Evolutionary conservation across 2,888 invertebrate species (phyloP), one percentile per base, ranked within the genome.

Genomic region (Dinocampus coccinellae): DNA sequence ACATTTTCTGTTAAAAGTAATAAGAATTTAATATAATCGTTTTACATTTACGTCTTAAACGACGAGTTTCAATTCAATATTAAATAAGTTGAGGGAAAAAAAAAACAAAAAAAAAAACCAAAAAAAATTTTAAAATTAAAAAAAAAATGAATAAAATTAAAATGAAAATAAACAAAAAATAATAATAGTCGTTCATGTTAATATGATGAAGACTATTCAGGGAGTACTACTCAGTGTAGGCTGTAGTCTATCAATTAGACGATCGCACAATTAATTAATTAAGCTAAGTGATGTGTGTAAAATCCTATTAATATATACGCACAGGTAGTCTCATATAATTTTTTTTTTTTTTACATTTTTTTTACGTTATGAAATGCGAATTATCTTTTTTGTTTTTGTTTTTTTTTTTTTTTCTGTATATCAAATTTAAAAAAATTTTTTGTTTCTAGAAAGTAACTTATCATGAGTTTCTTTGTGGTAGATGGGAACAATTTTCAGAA

Each of bases 1-100:
- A 95, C 95, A 95, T 95, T 10, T 47, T 24, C 90, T 91, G 13
- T 34, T 20, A 39, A 47, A 24, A 22, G 47, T 72, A 29, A 57
- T 24, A 62, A 52, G 42, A 36, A 73, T 26, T 72, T 60, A 34
- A 33, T 29, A 29, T 29, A 24, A 39, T 24, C 16, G 34, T 7
- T 22, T 24, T 16, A 1, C 13, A 26, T 64, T 64, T 16, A 57
- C 22, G 4, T 16, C 29, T 52, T 20, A 61, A 55, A 66, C 60
- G 42, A 29, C 53, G 42, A 62, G 53, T 66, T 22, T 61, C 34
- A 36, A 36, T 29, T 16, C 26, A 33, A 20, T 47, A 24, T 33
- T 47, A 11, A 1, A 39, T 53, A 13, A 33, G n/a, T n/a, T 53
- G 16, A 24, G 16, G 26, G 26, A 61, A 2, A 16, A 16, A 2